These are phyloP conservation scores for Empis stercorea DNA, from an alignment of 2,888 invertebrate genomes.

Conservation along the genomic window DNA sequence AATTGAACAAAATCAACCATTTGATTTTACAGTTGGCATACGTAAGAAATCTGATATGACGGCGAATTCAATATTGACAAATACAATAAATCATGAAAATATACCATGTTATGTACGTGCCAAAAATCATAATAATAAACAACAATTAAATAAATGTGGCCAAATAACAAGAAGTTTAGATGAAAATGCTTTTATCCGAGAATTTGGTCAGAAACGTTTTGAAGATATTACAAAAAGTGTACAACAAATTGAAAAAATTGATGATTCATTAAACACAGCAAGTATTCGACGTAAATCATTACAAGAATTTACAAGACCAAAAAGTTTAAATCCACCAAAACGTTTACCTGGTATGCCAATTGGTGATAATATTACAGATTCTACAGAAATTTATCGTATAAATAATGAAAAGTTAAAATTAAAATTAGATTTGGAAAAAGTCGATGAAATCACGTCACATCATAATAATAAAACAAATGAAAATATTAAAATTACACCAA, in stretches of 20 bases:
- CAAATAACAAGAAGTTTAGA: conserved; percentile 55
- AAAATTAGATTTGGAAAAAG: conserved; percentile 11
- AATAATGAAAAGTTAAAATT: conserved; percentile 21
- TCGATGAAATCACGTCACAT: conserved; percentile 7
- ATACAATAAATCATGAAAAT: conserved; percentile 7
- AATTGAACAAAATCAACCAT: conserved; percentile 43
- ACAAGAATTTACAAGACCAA: conserved; percentile 45
- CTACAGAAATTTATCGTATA: conserved; percentile 1
- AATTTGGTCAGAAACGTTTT: conserved; percentile 41
- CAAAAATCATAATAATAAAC: conserved; percentile 35
- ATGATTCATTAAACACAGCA: conserved; percentile 13
- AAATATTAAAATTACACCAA: conserved; percentile 40
- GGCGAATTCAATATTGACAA: neutral
- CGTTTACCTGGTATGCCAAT: conserved; percentile 32
- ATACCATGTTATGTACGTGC: conserved; percentile 46
- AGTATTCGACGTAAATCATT: conserved; percentile 40
- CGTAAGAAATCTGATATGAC: neutral
- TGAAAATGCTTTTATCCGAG: conserved; percentile 59
- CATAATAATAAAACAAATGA: conserved; percentile 17
- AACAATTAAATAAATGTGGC: conserved; percentile 44
- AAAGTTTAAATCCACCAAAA: conserved; percentile 44
- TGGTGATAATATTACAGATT: neutral
- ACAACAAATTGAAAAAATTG: conserved; percentile 25
- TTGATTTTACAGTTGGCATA: conserved; percentile 38
- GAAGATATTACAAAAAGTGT: conserved; percentile 27